Base-by-base conservation (phyloP, 2,888 invertebrate genomes). In the Ectropis crepuscularia region DNA sequence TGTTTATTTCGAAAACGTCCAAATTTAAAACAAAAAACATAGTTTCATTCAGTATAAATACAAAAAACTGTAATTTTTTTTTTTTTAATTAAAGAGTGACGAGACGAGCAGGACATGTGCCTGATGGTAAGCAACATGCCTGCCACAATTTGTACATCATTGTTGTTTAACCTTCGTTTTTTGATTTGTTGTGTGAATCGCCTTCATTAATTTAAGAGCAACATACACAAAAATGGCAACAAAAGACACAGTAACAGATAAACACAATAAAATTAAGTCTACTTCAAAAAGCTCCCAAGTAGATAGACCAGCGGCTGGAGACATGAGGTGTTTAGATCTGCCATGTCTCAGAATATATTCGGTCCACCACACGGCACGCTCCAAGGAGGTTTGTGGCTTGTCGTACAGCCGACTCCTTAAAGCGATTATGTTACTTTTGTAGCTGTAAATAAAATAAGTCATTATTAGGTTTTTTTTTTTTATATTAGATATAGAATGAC, bases 281-380 rank as follows among this genome's bases (percentile, higher is more conserved):
- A 83, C 41, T 69, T 82, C 81, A 2, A 79, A 69, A 59, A 80
- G 83, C 41, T 82, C 73, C 0, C 68, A 7, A 77, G 74, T 79
- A 6, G 80, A 53, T 41, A 84, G 74, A 57, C 78, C 76, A 9
- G 82, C 79, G 5, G 78, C 75, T 0, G 89, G 87, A n/a, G 87
- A 75, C 11, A 82, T 79, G 0, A 92, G 78, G 65, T 92, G 90
- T 47, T 67, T 89, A 43, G 67, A 68, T 0, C 87, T 86, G 5
- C 89, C 88, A 12, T 91, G 85, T n/a, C 91, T 80, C 8, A 92
- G 70, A 5, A 92, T 82, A 71, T 91, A 85, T 67, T 92, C 92
- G 2, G 83, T 86, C 90, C 90, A 90, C 90, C 91, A 92, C 0
- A 92, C 72, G 0, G 88, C 87, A n/a, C 86, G 83, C 5, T 90